Evolutionary conservation across 2,113 vertebrate genomes (phyloP), one percentile per base, ranked within the genome.

Genomic region (Oncorhynchus tshawytscha): DNA sequence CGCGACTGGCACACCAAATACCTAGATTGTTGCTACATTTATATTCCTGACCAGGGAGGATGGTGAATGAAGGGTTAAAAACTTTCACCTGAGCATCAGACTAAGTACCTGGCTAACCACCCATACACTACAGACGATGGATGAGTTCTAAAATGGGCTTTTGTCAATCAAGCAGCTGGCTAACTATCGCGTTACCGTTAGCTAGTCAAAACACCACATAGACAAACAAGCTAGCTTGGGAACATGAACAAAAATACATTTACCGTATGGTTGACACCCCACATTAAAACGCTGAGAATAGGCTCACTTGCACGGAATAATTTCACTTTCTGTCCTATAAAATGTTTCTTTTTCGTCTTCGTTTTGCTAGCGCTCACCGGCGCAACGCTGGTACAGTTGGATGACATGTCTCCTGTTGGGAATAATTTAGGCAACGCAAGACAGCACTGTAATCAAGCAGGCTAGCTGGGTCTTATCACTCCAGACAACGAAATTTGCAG

Each of bases 341-440:
- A 97, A 84, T 97, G 96, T 88, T 97, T 97, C 93, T 97, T 97
- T 95, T 97, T 97, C 76, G 96, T 97, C 90, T 96, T 97, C 91
- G 96, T 97, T 88, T 96, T 96, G 94, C 96, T 96, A 71, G 96
- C 96, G 92, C 95, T 96, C 73, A 95, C 91, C 11, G 92, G 93
- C 89, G 94, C 92, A 54, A 92, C 91, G 92, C 93, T 95, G 81
- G 94, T 95, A 91, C 95, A 96, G 90, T 96, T 97, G 76, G 95
- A 94, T 90, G 96, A 94, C 96, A 97, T 93, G 85, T 91, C 87
- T 86, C 80, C 9, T 81, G 78, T 80, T 80, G 85, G 82, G 64
- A 59, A 65, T 66, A 74, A 39, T 83, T 78, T 49, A 77, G 84
- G 75, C 73, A 49, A 75, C 82, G 80, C 86, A 75, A 78, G 83